These are phyloP conservation scores for Porites divaricata DNA, from an alignment of 92 coral and sea anemone species.

Conservation along the genomic window DNA sequence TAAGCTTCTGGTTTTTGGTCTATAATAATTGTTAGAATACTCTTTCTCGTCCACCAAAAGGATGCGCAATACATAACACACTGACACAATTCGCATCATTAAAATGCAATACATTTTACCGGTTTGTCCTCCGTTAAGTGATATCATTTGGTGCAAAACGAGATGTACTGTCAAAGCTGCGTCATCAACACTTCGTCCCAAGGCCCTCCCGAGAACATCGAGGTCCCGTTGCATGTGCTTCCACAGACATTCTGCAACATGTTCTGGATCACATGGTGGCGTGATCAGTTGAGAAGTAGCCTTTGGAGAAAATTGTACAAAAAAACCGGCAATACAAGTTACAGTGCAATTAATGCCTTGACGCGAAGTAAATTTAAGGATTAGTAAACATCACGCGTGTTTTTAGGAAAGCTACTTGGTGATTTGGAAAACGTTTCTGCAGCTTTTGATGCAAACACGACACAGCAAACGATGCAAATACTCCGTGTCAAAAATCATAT, in stretches of 20 bases:
- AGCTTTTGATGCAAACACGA: no score
- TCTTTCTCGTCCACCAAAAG: no score
- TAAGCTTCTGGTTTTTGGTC: no score
- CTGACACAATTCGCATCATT: not conserved
- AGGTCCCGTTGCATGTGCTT: conserved; percentile 69
- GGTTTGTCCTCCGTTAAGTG: conserved; percentile 21
- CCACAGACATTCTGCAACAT: conserved; percentile 58
- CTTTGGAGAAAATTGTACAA: conserved; percentile 22
- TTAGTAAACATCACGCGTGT: no score
- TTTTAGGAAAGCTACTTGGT: no score
- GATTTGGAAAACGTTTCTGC: no score
- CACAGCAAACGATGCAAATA: no score
- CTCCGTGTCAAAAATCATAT: no score
- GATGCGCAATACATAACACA: no score
- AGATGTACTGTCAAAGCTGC: conserved; percentile 66
- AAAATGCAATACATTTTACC: conserved; percentile 11
- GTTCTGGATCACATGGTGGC: conserved; percentile 32
- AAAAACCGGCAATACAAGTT: not conserved
- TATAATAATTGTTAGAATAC: no score
- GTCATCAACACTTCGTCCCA: conserved; percentile 77
- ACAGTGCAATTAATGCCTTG: no score
- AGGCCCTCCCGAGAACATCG: conserved; percentile 65
- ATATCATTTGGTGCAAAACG: conserved; percentile 29
- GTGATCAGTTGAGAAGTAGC: conserved; percentile 47
- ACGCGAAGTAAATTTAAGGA: no score